Evolutionary conservation across 2,797 vertebrate species (phyloP).

Genomic region (Notoglanidium macrostoma): DNA sequence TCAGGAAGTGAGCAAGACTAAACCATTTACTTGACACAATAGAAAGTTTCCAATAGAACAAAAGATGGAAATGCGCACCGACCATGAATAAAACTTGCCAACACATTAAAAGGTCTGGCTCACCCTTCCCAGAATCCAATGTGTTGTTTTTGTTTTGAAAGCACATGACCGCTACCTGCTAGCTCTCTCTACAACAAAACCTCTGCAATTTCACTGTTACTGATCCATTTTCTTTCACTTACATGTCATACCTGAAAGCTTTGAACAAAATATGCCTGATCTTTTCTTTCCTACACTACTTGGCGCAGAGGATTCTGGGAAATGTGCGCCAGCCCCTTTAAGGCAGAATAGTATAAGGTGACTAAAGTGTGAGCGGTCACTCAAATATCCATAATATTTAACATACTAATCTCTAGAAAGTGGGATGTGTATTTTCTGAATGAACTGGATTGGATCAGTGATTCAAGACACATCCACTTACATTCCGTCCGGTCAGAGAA

Average conservation of each 20-base stretch:
- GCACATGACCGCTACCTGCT: too few species aligned
- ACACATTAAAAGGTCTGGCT: background rate
- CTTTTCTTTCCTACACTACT: too few species aligned
- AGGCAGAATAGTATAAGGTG: background rate
- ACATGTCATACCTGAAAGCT: too few species aligned
- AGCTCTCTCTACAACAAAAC: too few species aligned
- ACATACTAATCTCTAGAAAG: background rate
- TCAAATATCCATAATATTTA: background rate
- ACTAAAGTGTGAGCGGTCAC: background rate
- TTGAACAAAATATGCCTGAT: too few species aligned
- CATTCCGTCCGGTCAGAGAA: background rate
- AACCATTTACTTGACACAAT: background rate
- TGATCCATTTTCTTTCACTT: too few species aligned
- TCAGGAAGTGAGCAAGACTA: background rate
- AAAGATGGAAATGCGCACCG: background rate
- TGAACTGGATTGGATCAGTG: background rate
- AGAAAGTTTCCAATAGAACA: background rate
- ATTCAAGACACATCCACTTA: background rate
- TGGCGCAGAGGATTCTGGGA: too few species aligned
- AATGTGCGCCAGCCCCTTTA: background rate
- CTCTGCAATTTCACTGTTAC: too few species aligned
- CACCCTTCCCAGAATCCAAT: too few species aligned
- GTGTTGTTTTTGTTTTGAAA: too few species aligned
- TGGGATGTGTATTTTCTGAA: background rate
- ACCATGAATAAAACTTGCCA: background rate